These are phyloP conservation scores for Drosophila ironensis DNA, from an alignment of 1,140 invertebrate genomes.

Conservation along the genomic window DNA sequence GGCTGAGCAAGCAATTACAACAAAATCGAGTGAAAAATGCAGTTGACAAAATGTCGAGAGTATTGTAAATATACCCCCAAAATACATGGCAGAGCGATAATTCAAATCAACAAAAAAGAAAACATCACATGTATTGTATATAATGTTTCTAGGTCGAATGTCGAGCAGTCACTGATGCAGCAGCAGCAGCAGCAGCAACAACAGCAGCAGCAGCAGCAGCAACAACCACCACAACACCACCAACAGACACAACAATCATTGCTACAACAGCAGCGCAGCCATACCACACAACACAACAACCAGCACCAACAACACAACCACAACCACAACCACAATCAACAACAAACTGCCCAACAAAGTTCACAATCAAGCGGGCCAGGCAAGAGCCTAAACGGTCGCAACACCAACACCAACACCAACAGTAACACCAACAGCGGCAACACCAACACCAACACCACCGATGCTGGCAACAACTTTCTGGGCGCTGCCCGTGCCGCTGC, in stretches of 20 bases:
- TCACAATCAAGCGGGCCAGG: conserved; percentile 32
- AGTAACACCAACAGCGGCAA: conserved; percentile 18
- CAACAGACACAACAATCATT: conserved; percentile 66
- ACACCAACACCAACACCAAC: conserved; percentile 42
- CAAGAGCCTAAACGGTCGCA: conserved; percentile 26
- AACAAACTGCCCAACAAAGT: no score
- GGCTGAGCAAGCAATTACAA: conserved; percentile 23
- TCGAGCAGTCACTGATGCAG: conserved; percentile 80
- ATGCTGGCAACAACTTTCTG: conserved; percentile 1
- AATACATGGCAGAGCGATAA: conserved; percentile 8
- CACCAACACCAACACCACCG: neutral
- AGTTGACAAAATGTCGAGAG: neutral
- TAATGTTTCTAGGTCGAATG: conserved; percentile 82
- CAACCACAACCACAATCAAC: conserved; percentile 21
- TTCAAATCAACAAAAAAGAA: conserved; percentile 13
- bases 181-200: conserved; percentile 58
- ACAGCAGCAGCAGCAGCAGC: conserved; percentile 53
- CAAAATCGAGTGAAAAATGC: conserved; percentile 41
- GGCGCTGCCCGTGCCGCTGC: conserved; percentile 46
- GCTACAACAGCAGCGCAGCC: no score
- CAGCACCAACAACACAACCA: conserved; percentile 38
- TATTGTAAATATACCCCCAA: neutral
- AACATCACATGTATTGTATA: conserved; percentile 55
- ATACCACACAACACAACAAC: conserved; percentile 45
- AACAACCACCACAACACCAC: conserved; percentile 59